These are phyloP conservation scores for Camarhynchus parvulus DNA, from an alignment of 2,113 vertebrate genomes.

Conservation along the genomic window DNA sequence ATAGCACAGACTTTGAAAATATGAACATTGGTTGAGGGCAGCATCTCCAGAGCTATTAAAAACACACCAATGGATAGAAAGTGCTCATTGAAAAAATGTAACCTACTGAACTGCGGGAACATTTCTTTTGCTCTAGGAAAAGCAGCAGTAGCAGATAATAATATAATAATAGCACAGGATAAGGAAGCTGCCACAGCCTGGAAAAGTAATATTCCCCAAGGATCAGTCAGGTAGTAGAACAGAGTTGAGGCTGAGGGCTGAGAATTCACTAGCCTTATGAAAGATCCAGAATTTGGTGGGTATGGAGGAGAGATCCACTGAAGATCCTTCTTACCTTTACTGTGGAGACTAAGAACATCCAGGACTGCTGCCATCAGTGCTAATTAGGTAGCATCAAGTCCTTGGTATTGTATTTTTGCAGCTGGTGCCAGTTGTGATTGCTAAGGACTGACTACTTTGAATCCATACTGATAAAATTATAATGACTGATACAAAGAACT, in stretches of 20 bases:
- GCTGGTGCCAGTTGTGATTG: not conserved
- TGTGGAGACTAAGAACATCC: not conserved
- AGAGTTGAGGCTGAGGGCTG: not conserved
- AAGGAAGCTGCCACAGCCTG: not conserved
- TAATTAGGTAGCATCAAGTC: not conserved
- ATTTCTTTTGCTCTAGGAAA: not conserved
- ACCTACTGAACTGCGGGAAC: not conserved
- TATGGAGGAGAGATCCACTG: not conserved
- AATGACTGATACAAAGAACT: not conserved
- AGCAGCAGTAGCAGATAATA: not conserved
- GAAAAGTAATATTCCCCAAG: not conserved
- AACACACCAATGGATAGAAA: not conserved
- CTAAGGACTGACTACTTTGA: not conserved
- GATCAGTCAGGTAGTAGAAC: not conserved
- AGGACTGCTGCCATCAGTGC: not conserved
- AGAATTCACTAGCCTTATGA: not conserved
- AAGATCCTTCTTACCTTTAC: not conserved
- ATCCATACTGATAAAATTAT: not conserved
- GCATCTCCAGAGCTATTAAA: not conserved
- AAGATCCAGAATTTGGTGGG: not conserved
- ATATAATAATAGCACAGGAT: too few relatives aligned
- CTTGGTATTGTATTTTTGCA: not conserved
- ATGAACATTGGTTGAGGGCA: not conserved
- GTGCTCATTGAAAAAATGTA: not conserved
- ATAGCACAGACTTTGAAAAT: not conserved